Conservation (phyloP, 35 echinoderm and acorn worm genomes). For the Hemicentrotus pulcherrimus region DNA sequence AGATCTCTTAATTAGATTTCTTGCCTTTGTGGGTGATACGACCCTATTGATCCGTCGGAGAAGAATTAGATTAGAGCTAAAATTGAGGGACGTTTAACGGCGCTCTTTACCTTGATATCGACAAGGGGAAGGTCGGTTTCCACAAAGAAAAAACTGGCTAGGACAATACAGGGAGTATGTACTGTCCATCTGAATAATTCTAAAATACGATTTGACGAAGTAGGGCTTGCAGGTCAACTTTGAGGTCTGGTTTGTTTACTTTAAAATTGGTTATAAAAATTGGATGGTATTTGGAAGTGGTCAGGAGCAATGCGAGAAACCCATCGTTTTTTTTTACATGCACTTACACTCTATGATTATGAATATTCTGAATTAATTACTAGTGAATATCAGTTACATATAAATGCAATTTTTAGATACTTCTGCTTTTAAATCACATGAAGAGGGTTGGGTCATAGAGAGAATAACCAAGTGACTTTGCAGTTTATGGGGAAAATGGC, state of each 20-base stretch:
- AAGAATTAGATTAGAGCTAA: neutral
- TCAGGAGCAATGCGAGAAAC: neutral
- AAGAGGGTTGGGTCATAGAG: no score
- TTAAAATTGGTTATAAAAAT: neutral
- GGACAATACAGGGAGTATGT: neutral
- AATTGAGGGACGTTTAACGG: neutral
- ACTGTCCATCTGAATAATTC: no score
- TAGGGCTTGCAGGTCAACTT: neutral
- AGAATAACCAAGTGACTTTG: no score
- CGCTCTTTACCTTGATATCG: neutral
- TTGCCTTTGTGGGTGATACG: neutral
- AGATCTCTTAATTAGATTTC: conserved; percentile 14
- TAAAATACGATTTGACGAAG: neutral
- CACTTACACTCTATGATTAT: no score
- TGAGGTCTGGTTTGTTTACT: neutral
- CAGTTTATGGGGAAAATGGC: neutral
- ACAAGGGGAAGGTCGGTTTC: neutral
- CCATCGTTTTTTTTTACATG: neutral
- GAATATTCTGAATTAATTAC: neutral
- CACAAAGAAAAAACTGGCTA: neutral
- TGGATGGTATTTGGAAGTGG: neutral
- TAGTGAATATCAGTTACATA: neutral
- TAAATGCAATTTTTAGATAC: no score
- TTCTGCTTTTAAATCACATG: no score
- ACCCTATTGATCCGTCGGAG: neutral